Conservation (phyloP, 2,797 vertebrate species). For the Urocyon cinereoargenteus region DNA sequence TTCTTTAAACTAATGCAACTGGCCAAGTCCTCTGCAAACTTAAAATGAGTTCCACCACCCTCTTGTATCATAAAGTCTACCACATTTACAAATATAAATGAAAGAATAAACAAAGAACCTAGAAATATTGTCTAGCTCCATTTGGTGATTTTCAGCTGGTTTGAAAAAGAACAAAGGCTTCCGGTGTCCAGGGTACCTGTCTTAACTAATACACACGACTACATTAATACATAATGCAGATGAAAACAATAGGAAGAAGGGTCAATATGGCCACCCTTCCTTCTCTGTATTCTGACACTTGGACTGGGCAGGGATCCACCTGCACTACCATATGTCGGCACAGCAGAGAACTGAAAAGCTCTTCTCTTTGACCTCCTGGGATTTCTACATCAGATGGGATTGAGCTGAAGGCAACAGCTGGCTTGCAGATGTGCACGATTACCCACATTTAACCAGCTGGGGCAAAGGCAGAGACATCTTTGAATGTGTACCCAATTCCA, state of each 20-base stretch:
- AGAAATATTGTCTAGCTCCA: neutral
- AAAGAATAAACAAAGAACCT: neutral
- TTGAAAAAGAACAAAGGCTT: slow-evolving; percentile 66
- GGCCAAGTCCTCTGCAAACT: neutral
- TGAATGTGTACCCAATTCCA: slow-evolving; percentile 44
- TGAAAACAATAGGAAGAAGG: slow-evolving; percentile 40
- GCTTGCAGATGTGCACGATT: slow-evolving; percentile 57
- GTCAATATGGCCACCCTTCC: neutral
- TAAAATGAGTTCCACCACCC: neutral
- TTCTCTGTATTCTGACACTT: slow-evolving; percentile 23
- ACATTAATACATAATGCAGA: neutral
- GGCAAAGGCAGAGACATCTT: slow-evolving; percentile 37
- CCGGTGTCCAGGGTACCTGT: slow-evolving; percentile 16
- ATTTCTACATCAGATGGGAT: neutral
- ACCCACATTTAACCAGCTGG: neutral
- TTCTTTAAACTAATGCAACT: slow-evolving; percentile 1
- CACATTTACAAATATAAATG: neutral
- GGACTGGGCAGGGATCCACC: slow-evolving; percentile 3
- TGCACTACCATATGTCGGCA: neutral
- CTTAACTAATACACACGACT: neutral
- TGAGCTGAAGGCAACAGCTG: slow-evolving; percentile 55
- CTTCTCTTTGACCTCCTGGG: slow-evolving; percentile 30
- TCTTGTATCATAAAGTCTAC: neutral
- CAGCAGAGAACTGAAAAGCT: neutral
- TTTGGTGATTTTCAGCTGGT: neutral